phyloP scores from a whole-genome alignment of 2,797 vertebrate species.

The Trachops cirrhosus region DNA sequence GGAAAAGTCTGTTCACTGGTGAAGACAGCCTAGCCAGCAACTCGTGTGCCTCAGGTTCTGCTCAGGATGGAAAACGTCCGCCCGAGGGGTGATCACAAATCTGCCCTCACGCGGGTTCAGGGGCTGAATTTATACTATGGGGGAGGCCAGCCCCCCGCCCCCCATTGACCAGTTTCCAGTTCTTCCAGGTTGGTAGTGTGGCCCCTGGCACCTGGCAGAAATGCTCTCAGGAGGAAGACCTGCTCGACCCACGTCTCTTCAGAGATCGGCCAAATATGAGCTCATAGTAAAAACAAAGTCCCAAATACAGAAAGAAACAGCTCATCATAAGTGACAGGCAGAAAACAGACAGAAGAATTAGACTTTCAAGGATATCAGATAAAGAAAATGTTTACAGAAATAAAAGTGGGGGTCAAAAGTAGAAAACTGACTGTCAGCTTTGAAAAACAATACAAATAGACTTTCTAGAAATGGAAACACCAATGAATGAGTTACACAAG shows the following conservation, averaged over 20 bases:
- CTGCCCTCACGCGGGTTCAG: neutral
- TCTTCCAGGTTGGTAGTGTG: neutral
- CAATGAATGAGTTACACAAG: neutral
- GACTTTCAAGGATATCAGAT: neutral
- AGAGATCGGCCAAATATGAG: neutral
- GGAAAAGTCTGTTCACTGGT: neutral
- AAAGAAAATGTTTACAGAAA: neutral
- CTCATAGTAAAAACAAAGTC: neutral
- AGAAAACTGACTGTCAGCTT: neutral
- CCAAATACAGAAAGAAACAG: neutral
- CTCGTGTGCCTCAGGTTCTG: neutral
- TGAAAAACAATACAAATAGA: neutral
- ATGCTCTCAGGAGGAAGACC: neutral
- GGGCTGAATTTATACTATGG: neutral
- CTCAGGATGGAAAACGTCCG: neutral
- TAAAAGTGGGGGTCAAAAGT: neutral
- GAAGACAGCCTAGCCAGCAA: neutral
- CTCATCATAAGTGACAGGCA: neutral
- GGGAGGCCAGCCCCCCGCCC: neutral
- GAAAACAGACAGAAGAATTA: neutral
- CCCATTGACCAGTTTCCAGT: neutral
- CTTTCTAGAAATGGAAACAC: slow-evolving; percentile 38
- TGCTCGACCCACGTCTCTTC: neutral
- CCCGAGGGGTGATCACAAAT: neutral
- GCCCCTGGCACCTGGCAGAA: neutral